Base-by-base conservation (phyloP, 2,888 invertebrate species). In the Drosophila subquinaria region DNA sequence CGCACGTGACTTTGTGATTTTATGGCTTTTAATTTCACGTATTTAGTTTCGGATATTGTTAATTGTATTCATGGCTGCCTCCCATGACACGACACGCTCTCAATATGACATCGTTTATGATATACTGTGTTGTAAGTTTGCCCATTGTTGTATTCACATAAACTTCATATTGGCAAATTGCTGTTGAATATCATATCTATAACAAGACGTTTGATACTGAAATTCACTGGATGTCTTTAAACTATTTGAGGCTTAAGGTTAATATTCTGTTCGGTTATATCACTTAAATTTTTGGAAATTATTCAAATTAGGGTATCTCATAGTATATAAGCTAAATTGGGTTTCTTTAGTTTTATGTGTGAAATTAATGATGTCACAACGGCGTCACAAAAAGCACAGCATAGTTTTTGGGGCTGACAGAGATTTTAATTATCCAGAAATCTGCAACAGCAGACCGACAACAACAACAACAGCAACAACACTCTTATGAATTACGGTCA, bases 1-100 rank as follows among this genome's bases (percentile, higher is more conserved):
- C 74, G 88, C 90, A 90, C 91, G 91, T 91, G 91, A 89, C 90
- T 85, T 86, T 78, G 59, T 73, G 82, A 90, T 86, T 91, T 90
- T 89, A 91, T 91, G 79, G 88, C 83, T 85, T 91, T 90, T 91
- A 90, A 91, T 89, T 90, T 91, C 83, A 81, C 76, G 80, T 89
- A 88, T 89, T 90, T 82, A 86, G 89, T 83, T 83, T 82, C 82
- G 81, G 89, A 77, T 84, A 89, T 85, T 85, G 86, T 89, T 90
- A 81, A 89, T 87, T 89, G 81, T 86, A 76, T 81, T 76, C 70
- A 59, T 38, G 50, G 40, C 8, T 52, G 43, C 36, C 64, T 27
- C 53, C 6, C 40, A 6, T 27, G 27, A 27, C 45, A 20, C 35
- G 40, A 30, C 60, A 50, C 50, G 35, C 61, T 35, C 57, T n/a